Conservation (phyloP, 2,888 invertebrate species). For the Dinocampus coccinellae region DNA sequence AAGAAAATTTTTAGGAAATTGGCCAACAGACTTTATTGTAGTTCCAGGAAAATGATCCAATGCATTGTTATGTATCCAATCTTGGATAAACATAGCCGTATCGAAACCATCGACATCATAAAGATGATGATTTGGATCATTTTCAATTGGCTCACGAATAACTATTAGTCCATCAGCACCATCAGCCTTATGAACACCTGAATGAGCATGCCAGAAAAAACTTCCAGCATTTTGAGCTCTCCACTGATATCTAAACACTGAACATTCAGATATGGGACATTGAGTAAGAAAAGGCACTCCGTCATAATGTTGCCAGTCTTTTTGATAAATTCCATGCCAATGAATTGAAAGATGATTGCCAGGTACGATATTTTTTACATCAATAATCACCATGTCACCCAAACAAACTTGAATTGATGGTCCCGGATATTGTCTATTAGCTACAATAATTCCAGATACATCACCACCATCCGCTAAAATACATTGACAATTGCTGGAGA, state of each 20-base stretch:
- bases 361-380: conserved; percentile 87
- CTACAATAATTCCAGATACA: conserved; percentile 82
- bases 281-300: conserved; percentile 90
- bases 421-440: conserved; percentile 88
- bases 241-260: conserved; percentile 78
- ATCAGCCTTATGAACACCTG: conserved; percentile 73
- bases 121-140: conserved; percentile 35
- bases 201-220: conserved; percentile 68
- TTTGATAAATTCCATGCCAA: conserved; percentile 91
- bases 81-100: conserved; percentile 42
- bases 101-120: conserved; percentile 44
- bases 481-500: conserved; percentile 87
- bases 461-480: conserved; percentile 89
- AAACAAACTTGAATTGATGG: conserved; percentile 90
- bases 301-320: conserved; percentile 86
- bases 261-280: conserved; percentile 88
- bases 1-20: conserved; percentile 83
- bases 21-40: conserved; percentile 82
- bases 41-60: conserved; percentile 84
- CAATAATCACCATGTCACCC: conserved; percentile 87
- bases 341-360: conserved; percentile 89
- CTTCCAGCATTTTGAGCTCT: conserved; percentile 62
- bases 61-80: conserved; percentile 74
- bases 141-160: conserved; percentile 69
- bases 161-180: conserved; percentile 74